Evolutionary conservation across 2,797 vertebrate species (phyloP).

Genomic region (Chiloscyllium punctatum): DNA sequence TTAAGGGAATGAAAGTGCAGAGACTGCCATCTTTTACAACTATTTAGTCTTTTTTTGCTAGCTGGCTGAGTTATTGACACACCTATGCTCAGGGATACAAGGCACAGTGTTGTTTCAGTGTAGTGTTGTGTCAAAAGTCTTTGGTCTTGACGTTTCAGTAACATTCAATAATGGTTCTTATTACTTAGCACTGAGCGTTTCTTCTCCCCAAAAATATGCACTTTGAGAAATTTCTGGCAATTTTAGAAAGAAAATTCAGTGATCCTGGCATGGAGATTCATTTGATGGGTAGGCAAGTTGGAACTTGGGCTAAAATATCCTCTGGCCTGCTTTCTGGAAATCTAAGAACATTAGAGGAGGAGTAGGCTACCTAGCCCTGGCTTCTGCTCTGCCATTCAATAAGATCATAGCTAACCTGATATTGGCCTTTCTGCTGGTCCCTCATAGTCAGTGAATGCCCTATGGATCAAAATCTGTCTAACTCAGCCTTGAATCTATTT

Average conservation of each 20-base stretch:
- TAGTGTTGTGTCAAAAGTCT: not conserved
- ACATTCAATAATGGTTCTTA: conserved; percentile 3
- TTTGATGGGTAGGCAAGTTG: not conserved
- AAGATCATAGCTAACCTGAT: not conserved
- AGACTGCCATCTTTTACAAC: not conserved
- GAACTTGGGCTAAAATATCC: not conserved
- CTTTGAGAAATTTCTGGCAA: not conserved
- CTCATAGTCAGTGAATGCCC: not conserved
- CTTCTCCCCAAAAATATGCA: not conserved
- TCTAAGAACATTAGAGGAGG: not conserved
- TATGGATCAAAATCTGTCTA: not conserved
- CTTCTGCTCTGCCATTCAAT: not conserved
- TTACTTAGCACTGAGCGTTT: not conserved
- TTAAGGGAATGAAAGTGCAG: conserved; percentile 24
- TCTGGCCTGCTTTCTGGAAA: not conserved
- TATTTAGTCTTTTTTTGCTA: not conserved
- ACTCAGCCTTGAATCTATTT: not conserved
- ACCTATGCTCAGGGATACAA: not conserved
- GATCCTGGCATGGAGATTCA: not conserved
- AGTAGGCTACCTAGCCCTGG: not conserved
- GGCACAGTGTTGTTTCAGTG: not conserved
- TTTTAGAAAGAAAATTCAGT: not conserved
- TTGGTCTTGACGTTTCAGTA: not conserved
- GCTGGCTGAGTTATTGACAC: not conserved
- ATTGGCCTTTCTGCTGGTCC: not conserved